These are phyloP conservation scores for Telenomus remus DNA, from an alignment of 1,140 invertebrate genomes.

Conservation along the genomic window DNA sequence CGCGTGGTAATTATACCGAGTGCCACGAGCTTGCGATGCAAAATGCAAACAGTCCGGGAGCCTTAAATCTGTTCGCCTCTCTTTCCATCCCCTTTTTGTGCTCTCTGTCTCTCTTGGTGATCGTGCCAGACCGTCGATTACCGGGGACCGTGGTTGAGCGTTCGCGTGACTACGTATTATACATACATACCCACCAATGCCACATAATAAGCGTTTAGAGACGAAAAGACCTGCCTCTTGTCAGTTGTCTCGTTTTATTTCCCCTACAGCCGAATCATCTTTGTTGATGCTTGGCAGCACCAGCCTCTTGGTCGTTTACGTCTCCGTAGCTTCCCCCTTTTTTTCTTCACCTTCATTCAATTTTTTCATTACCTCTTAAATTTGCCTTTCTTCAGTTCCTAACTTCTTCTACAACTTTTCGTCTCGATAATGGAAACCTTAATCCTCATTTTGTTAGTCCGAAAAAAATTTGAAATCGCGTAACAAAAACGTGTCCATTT, in stretches of 20 bases:
- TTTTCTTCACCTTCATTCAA: conserved; percentile 8
- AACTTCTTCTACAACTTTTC: conserved; percentile 7
- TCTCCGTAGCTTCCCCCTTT: conserved; percentile 19
- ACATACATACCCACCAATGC: conserved; percentile 65
- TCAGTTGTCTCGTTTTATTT: conserved; percentile 42
- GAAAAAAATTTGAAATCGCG: no score
- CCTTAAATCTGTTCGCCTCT: conserved; percentile 6
- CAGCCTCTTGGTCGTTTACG: conserved; percentile 17
- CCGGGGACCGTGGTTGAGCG: conserved; percentile 57
- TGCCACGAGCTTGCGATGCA: conserved; percentile 52
- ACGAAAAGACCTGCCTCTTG: conserved; percentile 59
- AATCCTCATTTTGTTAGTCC: no score
- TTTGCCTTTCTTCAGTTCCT: no score
- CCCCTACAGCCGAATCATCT: conserved; percentile 56
- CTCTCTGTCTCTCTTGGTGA: conserved; percentile 12
- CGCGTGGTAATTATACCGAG: conserved; percentile 61
- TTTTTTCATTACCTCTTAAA: no score
- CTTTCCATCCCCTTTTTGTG: neutral
- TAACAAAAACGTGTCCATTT: conserved; percentile 14
- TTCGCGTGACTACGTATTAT: conserved; percentile 70
- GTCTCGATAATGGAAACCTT: no score
- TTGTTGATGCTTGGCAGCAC: conserved; percentile 44
- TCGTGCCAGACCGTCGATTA: conserved; percentile 35
- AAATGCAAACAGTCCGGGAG: conserved; percentile 35
- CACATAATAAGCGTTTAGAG: conserved; percentile 72